Base-by-base conservation (phyloP, 2,797 vertebrate species). In the Eurystomus glaucurus region DNA sequence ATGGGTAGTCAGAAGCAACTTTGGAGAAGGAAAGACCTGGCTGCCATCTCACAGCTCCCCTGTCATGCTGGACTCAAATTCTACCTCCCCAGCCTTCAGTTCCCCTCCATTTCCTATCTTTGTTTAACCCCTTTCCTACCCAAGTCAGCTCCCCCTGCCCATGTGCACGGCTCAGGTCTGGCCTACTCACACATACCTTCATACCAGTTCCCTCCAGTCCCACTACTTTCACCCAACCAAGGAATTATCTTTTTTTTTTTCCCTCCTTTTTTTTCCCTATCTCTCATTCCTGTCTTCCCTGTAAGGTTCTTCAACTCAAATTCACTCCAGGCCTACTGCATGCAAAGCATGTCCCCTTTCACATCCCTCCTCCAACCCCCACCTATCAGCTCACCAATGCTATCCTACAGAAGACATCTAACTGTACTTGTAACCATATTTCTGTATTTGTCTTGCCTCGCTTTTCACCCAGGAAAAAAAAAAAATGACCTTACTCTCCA, bases 1-100 rank as follows among this genome's bases (percentile, higher is more conserved):
- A 94, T 89, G 39, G 46, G 88, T 74, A 91, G 71, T 78, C 84
- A 88, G 76, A 93, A 75, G 57, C n/a, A 90, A 81, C 17, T 28
- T 35, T 4, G 71, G 58, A 74, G 76, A 78, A 79, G 29, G 14
- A 69, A 87, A 66, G 50, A 71, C 52, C 68, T 84, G 60, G 21
- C 54, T 90, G 39, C 33, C 31, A 58, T 72, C 46, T 93, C 58
- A 55, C 39, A 61, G 23, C 31, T 48, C 60, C 48, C 5, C 18
- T 65, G 26, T 52, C 60, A 55, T 28, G n/a, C 57, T 81, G 46
- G 29, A 75, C 51, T 80, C 57, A 51, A 35, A 6, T 55, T 69
- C 55, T 43, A 25, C 29, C 14, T 62, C 71, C 7, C 8, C 39
- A 74, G 2, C 31, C 41, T 80, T 75, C 54, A 88, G 5, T n/a